Base-by-base conservation (phyloP, 2,113 vertebrate species). In the Leuciscus idus region DNA sequence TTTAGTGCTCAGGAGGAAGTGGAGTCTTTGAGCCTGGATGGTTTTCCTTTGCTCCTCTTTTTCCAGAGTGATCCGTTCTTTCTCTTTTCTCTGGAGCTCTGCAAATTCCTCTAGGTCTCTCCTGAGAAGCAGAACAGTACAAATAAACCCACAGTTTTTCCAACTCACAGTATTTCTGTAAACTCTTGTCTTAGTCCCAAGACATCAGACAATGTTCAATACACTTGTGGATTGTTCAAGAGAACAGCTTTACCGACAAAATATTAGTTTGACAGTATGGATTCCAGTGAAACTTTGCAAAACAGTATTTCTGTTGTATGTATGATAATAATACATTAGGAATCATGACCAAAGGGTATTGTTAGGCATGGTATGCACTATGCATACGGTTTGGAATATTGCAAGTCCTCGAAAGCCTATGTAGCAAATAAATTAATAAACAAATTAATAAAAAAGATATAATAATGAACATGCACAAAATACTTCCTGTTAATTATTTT, bases 1-100 rank as follows among this genome's bases (percentile, higher is more conserved):
- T 85, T 95, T 90, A 5, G 98, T 99, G 93, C 98, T 99, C 92
- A 98, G 93, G 85, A 99, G 97, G 94, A 98, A 96, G 94, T 99
- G 98, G 92, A 94, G 95, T 92, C 95, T 96, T 85, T 95, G 95
- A 73, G 97, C 96, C 92, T 93, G 92, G 89, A 93, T 87, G 84
- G 94, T 81, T 92, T 93, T 96, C 84, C 91, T 83, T 88, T 89
- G 93, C 89, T 97, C 95, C 90, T 96, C 92, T 86, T 89, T 95
- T 88, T 96, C 93, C 33, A 94, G 89, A 21, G 91, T 81, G 81
- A 93, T 88, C 87, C 91, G 95, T 87, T 92, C 91, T 89, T 95
- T 91, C 88, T 97, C 95, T 62, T 86, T 93, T 87, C 89, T 95
- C 88, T 92, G 96, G 85, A 94, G 93, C 74, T 96, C 93, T 79